These are phyloP conservation scores for Drosophila picticornis DNA, from an alignment of 2,888 invertebrate species.

Conservation along the genomic window DNA sequence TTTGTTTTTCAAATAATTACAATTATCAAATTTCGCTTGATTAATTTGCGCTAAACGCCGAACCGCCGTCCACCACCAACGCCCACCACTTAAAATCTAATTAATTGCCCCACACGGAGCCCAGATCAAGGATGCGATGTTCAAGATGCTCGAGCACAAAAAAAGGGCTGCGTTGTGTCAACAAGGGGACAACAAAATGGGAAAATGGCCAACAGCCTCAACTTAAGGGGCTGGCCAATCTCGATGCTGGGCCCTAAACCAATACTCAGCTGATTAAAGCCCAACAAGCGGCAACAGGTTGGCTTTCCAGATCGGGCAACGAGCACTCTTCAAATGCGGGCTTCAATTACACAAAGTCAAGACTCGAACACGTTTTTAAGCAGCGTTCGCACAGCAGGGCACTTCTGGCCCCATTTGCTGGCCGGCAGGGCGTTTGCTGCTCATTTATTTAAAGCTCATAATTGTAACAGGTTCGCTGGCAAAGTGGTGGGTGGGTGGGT, in stretches of 20 bases:
- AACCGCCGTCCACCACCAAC: neutral
- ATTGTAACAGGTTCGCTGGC: neutral
- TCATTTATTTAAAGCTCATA: constrained; percentile 40
- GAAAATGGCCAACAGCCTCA: neutral
- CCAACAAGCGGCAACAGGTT: constrained; percentile 38
- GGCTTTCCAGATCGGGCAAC: neutral
- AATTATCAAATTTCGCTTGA: constrained; percentile 71
- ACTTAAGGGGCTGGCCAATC: constrained; percentile 15
- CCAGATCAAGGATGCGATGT: neutral
- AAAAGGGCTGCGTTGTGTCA: constrained; percentile 27
- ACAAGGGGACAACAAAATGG: constrained; percentile 14
- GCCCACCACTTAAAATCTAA: constrained; percentile 31
- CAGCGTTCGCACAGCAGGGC: neutral
- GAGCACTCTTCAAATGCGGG: constrained; percentile 27
- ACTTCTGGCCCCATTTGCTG: constrained; percentile 4
- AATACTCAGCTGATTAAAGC: constrained; percentile 49
- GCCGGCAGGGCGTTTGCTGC: constrained; percentile 10
- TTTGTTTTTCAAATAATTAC: constrained; percentile 41
- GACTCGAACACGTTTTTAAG: constrained; percentile 32
- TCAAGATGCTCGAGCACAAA: neutral
- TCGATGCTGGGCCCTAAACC: constrained; percentile 10
- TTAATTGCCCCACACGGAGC: constrained; percentile 51
- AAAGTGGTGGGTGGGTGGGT: neutral
- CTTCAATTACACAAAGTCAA: constrained; percentile 33
- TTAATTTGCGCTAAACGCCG: constrained; percentile 50